Evolutionary conservation across 2,888 invertebrate genomes (phyloP), one percentile per base, ranked within the genome.

Genomic region (Drosophila tripunctata): DNA sequence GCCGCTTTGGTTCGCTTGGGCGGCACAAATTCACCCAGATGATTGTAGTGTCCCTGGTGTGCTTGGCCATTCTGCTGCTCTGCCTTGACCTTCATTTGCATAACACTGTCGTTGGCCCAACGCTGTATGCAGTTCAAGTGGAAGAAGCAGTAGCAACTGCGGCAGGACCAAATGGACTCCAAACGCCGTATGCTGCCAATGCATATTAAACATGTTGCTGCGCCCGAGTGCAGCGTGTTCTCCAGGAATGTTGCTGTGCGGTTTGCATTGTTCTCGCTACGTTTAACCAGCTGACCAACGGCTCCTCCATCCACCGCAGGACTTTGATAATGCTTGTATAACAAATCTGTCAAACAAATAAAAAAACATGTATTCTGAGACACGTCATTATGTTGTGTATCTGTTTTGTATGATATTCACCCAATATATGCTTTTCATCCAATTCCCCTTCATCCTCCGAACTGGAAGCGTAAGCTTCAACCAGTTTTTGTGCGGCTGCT

Each of bases 51-150:
- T 3, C 91, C 90, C 27, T 92, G 92, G 21, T 92, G 92, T 17
- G n/a, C n/a, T n/a, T 92, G 92, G 52, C 92, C 93, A 10, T 93
- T 92, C 50, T 92, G 93, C 67, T 92, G 93, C 10, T 93, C 92
- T 41, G 92, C 92, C 60, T 92, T 92, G 64, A 94, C 93, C 77
- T 93, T 94, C 83, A 95, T 94, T 74, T 95, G 93, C 61, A 93
- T 94, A 50, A 97, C 93, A 77, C 96, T 96, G 89, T 98, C 98
- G 81, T 95, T 96, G 0, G 96, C 95, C 98, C 98, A 98, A 87
- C 96, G 95, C 90, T 96, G 96, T 69, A 98, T 96, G 89, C 98
- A 98, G 41, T 93, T 93, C 30, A 98, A 92, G 91, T 98, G 98
- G 87, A 98, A 95, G 87, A 95, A 95, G 43, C 96, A 95, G 88